Evolutionary conservation across 92 coral and sea anemone genomes (phyloP).

Genomic region (Desmophyllum pertusum): DNA sequence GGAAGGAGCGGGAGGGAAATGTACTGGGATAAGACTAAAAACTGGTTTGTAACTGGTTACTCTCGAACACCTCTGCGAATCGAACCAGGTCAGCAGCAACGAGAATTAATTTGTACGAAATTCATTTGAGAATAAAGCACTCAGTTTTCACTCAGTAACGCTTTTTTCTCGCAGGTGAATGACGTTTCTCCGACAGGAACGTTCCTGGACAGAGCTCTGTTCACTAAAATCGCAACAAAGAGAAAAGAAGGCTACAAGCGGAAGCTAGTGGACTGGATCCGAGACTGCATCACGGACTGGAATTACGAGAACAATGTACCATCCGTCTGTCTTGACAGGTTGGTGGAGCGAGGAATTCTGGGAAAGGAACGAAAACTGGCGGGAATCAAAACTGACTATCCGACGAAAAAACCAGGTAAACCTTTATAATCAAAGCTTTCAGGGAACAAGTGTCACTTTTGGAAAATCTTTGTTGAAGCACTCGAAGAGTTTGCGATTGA

Average conservation of each 20-base stretch:
- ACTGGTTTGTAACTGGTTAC: neutral
- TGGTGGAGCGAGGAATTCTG: slow-evolving; percentile 55
- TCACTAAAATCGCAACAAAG: slow-evolving; percentile 53
- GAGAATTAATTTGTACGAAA: neutral
- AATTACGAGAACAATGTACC: slow-evolving; percentile 45
- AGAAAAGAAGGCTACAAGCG: slow-evolving; percentile 27
- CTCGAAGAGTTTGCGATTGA: too few relatives aligned
- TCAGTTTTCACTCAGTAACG: neutral
- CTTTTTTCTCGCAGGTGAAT: slow-evolving; percentile 40
- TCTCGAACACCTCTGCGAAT: neutral
- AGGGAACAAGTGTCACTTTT: too few relatives aligned
- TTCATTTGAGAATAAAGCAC: neutral
- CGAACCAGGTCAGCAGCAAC: neutral
- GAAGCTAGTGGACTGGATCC: slow-evolving; percentile 53
- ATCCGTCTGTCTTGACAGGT: slow-evolving; percentile 61
- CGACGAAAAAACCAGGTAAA: slow-evolving; percentile 55
- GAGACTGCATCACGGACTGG: slow-evolving; percentile 48
- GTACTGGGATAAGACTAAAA: too few relatives aligned
- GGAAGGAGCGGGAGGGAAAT: too few relatives aligned
- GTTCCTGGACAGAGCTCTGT: slow-evolving; percentile 61
- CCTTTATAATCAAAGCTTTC: neutral
- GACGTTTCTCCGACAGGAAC: slow-evolving; percentile 54
- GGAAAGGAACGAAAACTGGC: slow-evolving; percentile 45
- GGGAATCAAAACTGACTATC: slow-evolving; percentile 46
- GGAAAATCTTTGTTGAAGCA: too few relatives aligned